Percentiles rank a stretch among this genome's conserved stretches.
Conservation (phyloP, 2,888 invertebrate genomes). For the Sipha maydis region DNA sequence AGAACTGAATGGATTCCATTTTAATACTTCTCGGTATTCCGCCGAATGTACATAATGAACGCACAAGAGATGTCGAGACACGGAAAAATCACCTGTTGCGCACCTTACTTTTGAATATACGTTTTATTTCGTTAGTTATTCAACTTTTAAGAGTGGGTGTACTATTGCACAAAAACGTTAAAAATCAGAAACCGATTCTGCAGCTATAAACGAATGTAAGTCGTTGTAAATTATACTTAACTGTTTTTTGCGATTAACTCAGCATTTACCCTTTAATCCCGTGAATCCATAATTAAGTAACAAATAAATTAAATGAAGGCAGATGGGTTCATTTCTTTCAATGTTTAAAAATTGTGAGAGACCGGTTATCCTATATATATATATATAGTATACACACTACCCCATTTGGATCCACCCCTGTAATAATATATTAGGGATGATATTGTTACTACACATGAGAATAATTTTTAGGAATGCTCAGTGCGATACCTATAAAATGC, state of each 20-base stretch:
- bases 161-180: neutral
- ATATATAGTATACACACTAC: neutral
- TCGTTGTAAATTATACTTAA: neutral
- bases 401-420: constrained; percentile 18
- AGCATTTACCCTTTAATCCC: neutral
- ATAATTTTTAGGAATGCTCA: neutral
- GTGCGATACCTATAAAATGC: neutral
- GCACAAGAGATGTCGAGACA: neutral
- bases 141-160: neutral
- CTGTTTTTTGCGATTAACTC: neutral
- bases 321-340: constrained; percentile 18
- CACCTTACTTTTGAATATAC: constrained; percentile 9
- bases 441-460: neutral
- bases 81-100: constrained; percentile 51
- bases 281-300: constrained; percentile 9
- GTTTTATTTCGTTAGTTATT: constrained; percentile 16
- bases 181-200: neutral
- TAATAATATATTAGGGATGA: constrained; percentile 36
- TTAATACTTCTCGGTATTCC: constrained; percentile 20
- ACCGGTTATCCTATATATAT: neutral
- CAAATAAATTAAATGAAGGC: constrained; percentile 34
- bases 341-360: neutral
- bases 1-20: constrained; percentile 20
- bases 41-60: neutral
- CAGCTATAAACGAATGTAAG: neutral